A percentile compares a stretch with the other conserved stretches of the same genome.
These are phyloP conservation scores for Brachionus calyciflorus DNA, from an alignment of 1,140 invertebrate genomes.

Conservation along the genomic window DNA sequence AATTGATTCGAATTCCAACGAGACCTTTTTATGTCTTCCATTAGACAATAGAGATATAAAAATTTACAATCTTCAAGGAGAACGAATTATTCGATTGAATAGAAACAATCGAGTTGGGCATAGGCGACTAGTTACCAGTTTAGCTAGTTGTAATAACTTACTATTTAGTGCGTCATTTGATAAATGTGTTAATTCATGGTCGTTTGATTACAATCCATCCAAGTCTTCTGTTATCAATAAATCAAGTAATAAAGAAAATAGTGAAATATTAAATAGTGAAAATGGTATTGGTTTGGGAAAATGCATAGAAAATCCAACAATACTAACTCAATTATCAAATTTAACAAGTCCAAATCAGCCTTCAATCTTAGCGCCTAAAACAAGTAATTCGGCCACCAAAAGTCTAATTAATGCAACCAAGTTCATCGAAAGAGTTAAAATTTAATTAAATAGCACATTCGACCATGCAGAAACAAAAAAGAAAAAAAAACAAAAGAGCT, in stretches of 20 bases:
- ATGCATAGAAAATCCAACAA: neutral
- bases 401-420: neutral
- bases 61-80: constrained; percentile 25
- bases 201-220: constrained; percentile 17
- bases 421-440: neutral
- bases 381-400: neutral
- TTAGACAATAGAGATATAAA: constrained; percentile 44
- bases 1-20: neutral
- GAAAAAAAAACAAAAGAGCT: too few relatives aligned
- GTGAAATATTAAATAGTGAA: neutral
- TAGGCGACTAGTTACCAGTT: constrained; percentile 49
- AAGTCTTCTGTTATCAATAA: constrained; percentile 27
- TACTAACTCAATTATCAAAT: constrained; percentile 8
- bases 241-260: neutral
- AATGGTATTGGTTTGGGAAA: neutral
- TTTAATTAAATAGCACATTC: too few relatives aligned
- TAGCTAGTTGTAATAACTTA: neutral
- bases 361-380: neutral
- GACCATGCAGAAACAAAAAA: too few relatives aligned
- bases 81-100: constrained; percentile 60
- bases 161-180: constrained; percentile 43
- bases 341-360: constrained; percentile 7
- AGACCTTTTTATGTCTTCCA: constrained; percentile 23
- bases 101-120: constrained; percentile 63
- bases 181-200: constrained; percentile 29